phyloP scores from a whole-genome alignment of 2,797 vertebrate genomes.

The Falco novaeseelandiae region DNA sequence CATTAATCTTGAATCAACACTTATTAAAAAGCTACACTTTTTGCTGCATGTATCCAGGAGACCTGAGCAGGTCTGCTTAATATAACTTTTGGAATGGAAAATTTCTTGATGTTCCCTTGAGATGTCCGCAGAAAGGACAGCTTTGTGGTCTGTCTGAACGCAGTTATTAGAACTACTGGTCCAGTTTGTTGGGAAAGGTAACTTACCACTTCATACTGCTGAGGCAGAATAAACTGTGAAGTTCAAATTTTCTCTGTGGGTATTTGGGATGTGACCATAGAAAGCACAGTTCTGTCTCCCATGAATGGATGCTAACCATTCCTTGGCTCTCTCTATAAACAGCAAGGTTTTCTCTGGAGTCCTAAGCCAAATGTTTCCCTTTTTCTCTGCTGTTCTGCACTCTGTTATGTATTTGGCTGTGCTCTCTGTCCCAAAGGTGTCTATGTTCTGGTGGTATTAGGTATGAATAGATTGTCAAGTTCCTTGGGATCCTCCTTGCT shows the following conservation, averaged over 20 bases:
- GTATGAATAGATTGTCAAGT: neutral
- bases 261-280: neutral
- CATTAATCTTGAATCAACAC: neutral
- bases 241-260: neutral
- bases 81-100: neutral
- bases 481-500: neutral
- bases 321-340: neutral
- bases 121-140: neutral
- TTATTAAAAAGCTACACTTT: neutral
- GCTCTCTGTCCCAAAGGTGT: neutral
- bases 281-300: neutral
- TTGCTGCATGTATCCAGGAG: neutral
- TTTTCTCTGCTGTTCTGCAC: neutral
- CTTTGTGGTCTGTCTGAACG: neutral
- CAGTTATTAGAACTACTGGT: neutral
- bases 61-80: neutral
- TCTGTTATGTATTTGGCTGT: neutral
- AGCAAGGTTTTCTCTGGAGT: neutral
- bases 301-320: neutral
- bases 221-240: neutral
- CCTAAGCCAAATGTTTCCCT: neutral
- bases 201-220: neutral
- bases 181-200: neutral
- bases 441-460: neutral
- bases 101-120: neutral